These are phyloP conservation scores for Esox niger DNA, from an alignment of 2,113 vertebrate species.

Conservation along the genomic window DNA sequence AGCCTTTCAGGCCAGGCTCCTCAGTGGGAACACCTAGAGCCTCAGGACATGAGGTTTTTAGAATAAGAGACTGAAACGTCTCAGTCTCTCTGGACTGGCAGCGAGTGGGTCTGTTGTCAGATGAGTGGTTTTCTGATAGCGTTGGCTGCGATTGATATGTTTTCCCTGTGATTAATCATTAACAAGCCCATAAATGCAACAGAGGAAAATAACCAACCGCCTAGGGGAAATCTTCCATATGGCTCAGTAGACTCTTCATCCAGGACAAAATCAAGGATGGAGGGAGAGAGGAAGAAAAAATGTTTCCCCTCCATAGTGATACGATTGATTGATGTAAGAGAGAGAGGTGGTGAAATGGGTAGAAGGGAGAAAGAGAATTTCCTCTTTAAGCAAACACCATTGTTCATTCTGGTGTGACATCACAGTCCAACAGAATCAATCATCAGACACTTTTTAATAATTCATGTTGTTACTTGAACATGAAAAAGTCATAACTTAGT, in stretches of 20 bases:
- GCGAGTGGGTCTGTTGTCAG: background rate
- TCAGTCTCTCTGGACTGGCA: background rate
- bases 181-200: conserved; percentile 42
- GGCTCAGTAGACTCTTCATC: background rate
- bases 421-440: conserved; percentile 70
- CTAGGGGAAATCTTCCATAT: conserved; percentile 21
- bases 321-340: no score
- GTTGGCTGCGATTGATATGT: conserved; percentile 61
- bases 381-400: conserved; percentile 68
- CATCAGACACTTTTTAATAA: conserved; percentile 68
- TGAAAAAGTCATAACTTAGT: no score
- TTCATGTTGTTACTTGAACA: no score
- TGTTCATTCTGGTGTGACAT: conserved; percentile 64
- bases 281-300: background rate
- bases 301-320: background rate
- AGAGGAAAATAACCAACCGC: conserved; percentile 47
- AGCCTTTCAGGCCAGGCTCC: no score
- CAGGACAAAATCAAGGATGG: background rate
- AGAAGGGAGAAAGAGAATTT: conserved; percentile 35
- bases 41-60: no score
- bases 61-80: no score
- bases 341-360: background rate
- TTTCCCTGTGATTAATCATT: conserved; percentile 74
- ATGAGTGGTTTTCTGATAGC: conserved; percentile 28
- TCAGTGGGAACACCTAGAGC: no score